Conservation (phyloP, 2,888 invertebrate genomes). For the Cephus spinipes region DNA sequence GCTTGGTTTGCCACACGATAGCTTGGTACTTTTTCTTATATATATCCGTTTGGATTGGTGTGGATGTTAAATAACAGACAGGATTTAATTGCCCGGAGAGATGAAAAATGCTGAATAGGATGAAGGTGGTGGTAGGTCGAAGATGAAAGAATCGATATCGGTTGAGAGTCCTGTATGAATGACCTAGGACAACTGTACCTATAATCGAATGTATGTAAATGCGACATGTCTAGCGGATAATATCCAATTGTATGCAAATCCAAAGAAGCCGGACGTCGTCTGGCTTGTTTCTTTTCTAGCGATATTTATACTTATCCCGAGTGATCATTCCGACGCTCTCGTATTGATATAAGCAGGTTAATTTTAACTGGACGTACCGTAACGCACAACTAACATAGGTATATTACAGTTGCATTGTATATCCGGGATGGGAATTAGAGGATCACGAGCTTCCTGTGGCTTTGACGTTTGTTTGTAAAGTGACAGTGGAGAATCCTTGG, state of each 20-base stretch:
- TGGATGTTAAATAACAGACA: not conserved
- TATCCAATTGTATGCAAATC: not conserved
- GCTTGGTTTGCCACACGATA: not conserved
- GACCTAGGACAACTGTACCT: not conserved
- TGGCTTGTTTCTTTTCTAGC: not conserved
- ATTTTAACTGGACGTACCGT: not conserved
- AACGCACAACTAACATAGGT: not conserved
- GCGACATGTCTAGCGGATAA: not conserved
- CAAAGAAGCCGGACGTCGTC: not conserved
- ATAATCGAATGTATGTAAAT: not conserved
- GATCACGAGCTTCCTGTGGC: not conserved
- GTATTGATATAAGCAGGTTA: not conserved
- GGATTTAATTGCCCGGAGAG: not conserved
- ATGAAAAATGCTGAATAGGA: not conserved
- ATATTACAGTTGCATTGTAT: not conserved
- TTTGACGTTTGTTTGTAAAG: not conserved
- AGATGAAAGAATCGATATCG: not conserved
- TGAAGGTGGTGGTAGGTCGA: not conserved
- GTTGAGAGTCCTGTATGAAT: not conserved
- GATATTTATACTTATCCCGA: not conserved
- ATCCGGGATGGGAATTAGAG: too few species aligned
- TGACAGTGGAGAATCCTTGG: not conserved
- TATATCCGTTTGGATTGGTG: too few species aligned
- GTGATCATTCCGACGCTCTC: not conserved
- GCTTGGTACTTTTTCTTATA: not conserved